Evolutionary conservation across 2,888 invertebrate genomes (phyloP).

Genomic region (Acronicta psi): DNA sequence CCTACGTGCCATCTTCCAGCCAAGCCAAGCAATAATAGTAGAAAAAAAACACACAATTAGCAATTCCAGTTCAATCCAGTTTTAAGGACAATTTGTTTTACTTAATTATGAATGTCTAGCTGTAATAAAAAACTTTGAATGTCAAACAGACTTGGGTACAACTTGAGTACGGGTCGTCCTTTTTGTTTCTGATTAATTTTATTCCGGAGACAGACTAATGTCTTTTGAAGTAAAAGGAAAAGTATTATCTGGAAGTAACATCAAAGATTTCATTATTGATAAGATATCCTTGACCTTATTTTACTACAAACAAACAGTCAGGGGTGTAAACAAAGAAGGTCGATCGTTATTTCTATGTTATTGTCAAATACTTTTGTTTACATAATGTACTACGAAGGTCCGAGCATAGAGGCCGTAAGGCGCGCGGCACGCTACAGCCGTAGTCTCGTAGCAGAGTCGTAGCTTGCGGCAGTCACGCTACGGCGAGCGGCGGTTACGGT

Average conservation of each 20-base stretch:
- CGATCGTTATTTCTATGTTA: slow-evolving; percentile 71
- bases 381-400: slow-evolving; percentile 76
- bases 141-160: slow-evolving; percentile 14
- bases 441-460: slow-evolving; percentile 63
- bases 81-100: slow-evolving; percentile 9
- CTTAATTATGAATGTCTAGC: slow-evolving; percentile 1
- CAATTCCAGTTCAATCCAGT: slow-evolving; percentile 3
- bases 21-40: slow-evolving; percentile 1
- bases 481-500: slow-evolving; percentile 70
- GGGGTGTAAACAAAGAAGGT: slow-evolving; percentile 59
- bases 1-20: neutral
- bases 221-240: slow-evolving; percentile 27
- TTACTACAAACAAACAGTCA: slow-evolving; percentile 41
- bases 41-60: slow-evolving; percentile 6
- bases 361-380: slow-evolving; percentile 83
- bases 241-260: slow-evolving; percentile 29
- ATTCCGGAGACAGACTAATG: slow-evolving; percentile 14
- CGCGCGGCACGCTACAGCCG: slow-evolving; percentile 52
- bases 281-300: slow-evolving; percentile 53
- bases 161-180: slow-evolving; percentile 10
- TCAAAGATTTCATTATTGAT: slow-evolving; percentile 48
- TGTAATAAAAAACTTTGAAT: slow-evolving; percentile 10
- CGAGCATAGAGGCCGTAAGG: slow-evolving; percentile 56
- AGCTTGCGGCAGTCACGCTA: slow-evolving; percentile 85
- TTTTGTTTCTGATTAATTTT: slow-evolving; percentile 36